Evolutionary conservation across 1,140 invertebrate species (phyloP).

Genomic region (Drosophila quadrilineata): DNA sequence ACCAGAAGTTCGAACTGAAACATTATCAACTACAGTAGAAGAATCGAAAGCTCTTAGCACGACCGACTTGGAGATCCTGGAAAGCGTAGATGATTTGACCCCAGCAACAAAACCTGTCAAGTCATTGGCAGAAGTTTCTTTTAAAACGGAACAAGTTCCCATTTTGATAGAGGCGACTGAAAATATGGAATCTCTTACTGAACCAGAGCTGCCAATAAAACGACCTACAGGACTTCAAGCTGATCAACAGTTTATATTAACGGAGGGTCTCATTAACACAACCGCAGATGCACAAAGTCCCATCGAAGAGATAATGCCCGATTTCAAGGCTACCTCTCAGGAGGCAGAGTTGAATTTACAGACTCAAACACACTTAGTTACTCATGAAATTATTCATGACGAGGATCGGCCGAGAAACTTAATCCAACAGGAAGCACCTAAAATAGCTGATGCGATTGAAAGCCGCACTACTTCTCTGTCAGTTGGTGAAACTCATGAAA

Average conservation of each 20-base stretch:
- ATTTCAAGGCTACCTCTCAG: constrained; percentile 20
- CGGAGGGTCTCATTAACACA: constrained; percentile 40
- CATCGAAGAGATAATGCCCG: constrained; percentile 38
- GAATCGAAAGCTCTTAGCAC: constrained; percentile 33
- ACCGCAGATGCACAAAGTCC: constrained; percentile 62
- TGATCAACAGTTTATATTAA: constrained; percentile 29
- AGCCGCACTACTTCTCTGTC: constrained; percentile 31
- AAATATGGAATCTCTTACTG: constrained; percentile 28
- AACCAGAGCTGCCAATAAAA: not conserved
- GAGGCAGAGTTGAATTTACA: constrained; percentile 36
- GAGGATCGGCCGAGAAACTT: constrained; percentile 26
- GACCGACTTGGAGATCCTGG: constrained; percentile 18
- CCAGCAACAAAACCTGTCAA: constrained; percentile 9
- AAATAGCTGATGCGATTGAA: constrained; percentile 17
- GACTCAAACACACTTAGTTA: constrained; percentile 34
- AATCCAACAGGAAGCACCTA: not conserved
- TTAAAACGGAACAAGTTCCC: constrained; percentile 31
- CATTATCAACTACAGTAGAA: constrained; percentile 8
- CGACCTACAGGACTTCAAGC: constrained; percentile 20
- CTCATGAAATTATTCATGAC: constrained; percentile 29
- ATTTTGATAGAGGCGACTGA: constrained; percentile 86
- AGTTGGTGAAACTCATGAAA: constrained; percentile 48
- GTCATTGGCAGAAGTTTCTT: constrained; percentile 23
- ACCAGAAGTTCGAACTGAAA: constrained; percentile 11
- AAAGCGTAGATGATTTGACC: constrained; percentile 33